Conservation (phyloP, 2,888 invertebrate genomes). For the Apodemia duryi region DNA sequence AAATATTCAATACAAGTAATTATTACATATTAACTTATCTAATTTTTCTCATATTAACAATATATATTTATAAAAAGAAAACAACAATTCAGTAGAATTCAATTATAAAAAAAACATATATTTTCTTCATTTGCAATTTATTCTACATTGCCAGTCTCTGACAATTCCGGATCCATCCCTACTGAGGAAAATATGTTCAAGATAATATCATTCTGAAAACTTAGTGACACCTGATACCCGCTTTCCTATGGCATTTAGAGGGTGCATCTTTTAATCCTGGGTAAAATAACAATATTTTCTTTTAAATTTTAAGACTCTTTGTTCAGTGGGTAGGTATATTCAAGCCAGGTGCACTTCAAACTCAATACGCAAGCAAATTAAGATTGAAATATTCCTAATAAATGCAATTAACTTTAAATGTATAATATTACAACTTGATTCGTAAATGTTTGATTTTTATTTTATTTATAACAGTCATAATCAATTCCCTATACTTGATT, state of each 20-base stretch:
- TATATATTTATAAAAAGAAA: neutral
- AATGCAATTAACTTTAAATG: no score
- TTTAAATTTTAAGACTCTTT: neutral
- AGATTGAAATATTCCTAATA: no score
- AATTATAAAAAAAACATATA: slow-evolving; percentile 26
- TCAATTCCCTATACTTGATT: no score
- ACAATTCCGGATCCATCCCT: slow-evolving; percentile 50
- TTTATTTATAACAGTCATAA: no score
- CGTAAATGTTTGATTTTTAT: no score
- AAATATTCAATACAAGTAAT: no score
- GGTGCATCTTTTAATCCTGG: slow-evolving; percentile 43
- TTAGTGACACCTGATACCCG: slow-evolving; percentile 72
- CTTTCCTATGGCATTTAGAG: slow-evolving; percentile 44
- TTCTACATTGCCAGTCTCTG: slow-evolving; percentile 55
- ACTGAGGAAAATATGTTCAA: slow-evolving; percentile 60
- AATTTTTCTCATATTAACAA: neutral
- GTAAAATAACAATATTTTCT: slow-evolving; percentile 27
- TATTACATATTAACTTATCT: no score
- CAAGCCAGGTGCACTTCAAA: no score
- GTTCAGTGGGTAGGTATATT: no score
- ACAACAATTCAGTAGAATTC: neutral
- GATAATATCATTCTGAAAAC: slow-evolving; percentile 66
- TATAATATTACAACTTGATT: no score
- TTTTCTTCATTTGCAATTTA: slow-evolving; percentile 52
- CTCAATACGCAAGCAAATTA: no score